These are phyloP conservation scores for Drosophila maculinotata DNA, from an alignment of 2,888 invertebrate species.

Conservation along the genomic window DNA sequence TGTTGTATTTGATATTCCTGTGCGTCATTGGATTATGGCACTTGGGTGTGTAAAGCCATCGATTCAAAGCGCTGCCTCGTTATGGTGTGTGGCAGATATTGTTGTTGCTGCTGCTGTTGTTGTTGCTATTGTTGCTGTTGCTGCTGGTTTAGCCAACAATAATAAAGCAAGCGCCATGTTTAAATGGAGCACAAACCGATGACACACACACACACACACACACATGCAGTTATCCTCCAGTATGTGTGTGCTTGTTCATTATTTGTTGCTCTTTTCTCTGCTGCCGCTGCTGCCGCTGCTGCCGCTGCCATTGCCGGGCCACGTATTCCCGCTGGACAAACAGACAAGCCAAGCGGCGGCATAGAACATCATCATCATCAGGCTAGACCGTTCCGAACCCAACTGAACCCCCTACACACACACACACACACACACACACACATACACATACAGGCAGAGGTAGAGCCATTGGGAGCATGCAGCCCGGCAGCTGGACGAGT, in stretches of 20 bases:
- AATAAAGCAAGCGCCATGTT: conserved; percentile 77
- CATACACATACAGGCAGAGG: background rate
- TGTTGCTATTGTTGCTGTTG: conserved; percentile 19
- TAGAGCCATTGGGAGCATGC: conserved; percentile 40
- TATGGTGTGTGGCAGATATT: conserved; percentile 41
- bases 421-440: conserved; percentile 2
- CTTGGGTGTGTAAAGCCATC: conserved; percentile 85
- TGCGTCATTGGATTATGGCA: conserved; percentile 85
- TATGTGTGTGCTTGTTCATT: conserved; percentile 64
- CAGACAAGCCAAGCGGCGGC: conserved; percentile 82
- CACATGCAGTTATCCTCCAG: conserved; percentile 22
- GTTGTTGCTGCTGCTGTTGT: conserved; percentile 18
- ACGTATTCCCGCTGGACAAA: conserved; percentile 81
- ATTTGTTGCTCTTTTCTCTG: conserved; percentile 74
- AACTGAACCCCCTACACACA: conserved; percentile 17
- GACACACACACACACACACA: conserved; percentile 45
- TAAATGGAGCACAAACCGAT: conserved; percentile 70
- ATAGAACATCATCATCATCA: conserved; percentile 84
- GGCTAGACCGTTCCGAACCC: conserved; percentile 49
- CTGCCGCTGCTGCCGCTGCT: conserved; percentile 19
- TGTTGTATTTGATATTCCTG: conserved; percentile 81
- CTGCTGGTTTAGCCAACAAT: conserved; percentile 58
- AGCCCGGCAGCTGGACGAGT: conserved; percentile 57
- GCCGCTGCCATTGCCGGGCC: conserved; percentile 47
- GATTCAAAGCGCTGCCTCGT: conserved; percentile 74